These are phyloP conservation scores for Apamea epomidion DNA, from an alignment of 2,888 invertebrate genomes.

Conservation along the genomic window DNA sequence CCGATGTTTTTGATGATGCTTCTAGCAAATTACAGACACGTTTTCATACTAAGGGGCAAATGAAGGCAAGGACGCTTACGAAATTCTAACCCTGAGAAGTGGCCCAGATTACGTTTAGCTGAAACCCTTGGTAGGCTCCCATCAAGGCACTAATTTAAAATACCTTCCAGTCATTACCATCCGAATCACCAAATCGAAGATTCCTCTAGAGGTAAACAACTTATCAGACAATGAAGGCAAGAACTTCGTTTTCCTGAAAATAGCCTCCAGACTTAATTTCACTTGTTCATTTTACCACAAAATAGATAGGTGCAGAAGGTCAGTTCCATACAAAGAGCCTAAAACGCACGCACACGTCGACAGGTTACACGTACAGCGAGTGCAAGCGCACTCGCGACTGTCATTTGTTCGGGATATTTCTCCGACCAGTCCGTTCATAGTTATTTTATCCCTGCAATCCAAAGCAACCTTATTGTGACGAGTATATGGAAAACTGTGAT, in stretches of 20 bases:
- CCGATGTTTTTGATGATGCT: background rate
- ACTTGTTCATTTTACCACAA: conserved; percentile 37
- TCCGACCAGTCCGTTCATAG: background rate
- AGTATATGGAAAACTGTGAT: too few relatives aligned
- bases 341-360: background rate
- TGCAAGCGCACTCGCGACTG: background rate
- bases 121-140: conserved; percentile 8
- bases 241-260: conserved; percentile 49
- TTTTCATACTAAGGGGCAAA: background rate
- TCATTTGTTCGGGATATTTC: background rate
- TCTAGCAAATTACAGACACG: background rate
- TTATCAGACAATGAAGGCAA: conserved; percentile 60
- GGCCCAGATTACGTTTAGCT: background rate
- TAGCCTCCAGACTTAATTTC: conserved; percentile 50
- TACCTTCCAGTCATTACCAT: conserved; percentile 49
- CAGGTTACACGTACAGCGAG: background rate
- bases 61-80: background rate
- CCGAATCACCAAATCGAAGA: conserved; percentile 60
- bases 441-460: too few relatives aligned
- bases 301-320: conserved; percentile 1
- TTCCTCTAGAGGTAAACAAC: conserved; percentile 49
- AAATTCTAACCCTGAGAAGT: conserved; percentile 15
- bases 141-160: conserved; percentile 37
- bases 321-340: background rate
- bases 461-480: too few relatives aligned